Percentiles rank a stretch among this genome's conserved stretches.
These are phyloP conservation scores for Percopsis omiscomaycus DNA, from an alignment of 2,797 vertebrate species.

Conservation along the genomic window DNA sequence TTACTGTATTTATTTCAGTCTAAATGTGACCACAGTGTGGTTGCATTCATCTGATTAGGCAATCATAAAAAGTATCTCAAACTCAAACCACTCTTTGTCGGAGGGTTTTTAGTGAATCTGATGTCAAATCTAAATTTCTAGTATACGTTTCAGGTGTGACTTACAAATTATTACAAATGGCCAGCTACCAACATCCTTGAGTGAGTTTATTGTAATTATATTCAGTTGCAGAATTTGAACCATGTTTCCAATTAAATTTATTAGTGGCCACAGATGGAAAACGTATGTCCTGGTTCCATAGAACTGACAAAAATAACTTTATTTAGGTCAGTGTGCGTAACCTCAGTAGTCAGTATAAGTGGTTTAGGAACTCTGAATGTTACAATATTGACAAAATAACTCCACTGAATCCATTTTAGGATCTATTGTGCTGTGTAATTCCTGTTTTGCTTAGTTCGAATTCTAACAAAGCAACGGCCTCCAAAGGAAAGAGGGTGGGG, in stretches of 20 bases:
- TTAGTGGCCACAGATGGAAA: background rate
- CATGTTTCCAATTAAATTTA: background rate
- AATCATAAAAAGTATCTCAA: no score
- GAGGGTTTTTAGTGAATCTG: no score
- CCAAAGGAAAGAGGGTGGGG: conserved; percentile 36
- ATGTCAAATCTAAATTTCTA: no score
- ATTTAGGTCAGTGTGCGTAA: background rate
- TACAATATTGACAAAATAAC: background rate
- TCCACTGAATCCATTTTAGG: conserved; percentile 18
- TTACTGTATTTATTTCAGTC: no score
- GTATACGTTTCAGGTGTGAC: no score
- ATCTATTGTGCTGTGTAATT: conserved; percentile 47
- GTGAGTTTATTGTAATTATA: no score
- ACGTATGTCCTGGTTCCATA: background rate
- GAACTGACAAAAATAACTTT: background rate
- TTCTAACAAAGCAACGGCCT: conserved; percentile 55
- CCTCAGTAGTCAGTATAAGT: background rate
- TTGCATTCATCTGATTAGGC: no score
- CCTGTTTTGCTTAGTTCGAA: conserved; percentile 48
- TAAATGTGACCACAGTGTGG: no score
- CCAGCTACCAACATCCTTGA: no score
- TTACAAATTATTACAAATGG: no score
- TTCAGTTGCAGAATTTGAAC: background rate
- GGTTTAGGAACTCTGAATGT: background rate
- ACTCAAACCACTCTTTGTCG: no score